Evolutionary conservation across 2,797 vertebrate species (phyloP).

Genomic region (Falco rusticolus): DNA sequence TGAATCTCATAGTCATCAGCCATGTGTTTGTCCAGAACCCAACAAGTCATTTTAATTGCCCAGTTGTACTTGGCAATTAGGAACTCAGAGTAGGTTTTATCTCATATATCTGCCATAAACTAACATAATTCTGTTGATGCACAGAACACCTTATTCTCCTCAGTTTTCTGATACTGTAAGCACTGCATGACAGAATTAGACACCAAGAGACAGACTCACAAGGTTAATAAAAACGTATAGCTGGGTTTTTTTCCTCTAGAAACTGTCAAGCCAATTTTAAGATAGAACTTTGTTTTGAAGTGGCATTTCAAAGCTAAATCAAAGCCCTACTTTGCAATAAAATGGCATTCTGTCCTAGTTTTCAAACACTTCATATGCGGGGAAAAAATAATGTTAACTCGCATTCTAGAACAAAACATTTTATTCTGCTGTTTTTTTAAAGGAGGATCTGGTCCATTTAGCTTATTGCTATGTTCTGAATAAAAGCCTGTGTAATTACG

Average conservation of each 20-base stretch:
- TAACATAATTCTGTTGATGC: background rate
- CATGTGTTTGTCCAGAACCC: background rate
- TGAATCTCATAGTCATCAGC: background rate
- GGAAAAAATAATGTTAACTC: background rate
- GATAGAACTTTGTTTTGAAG: background rate
- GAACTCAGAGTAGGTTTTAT: background rate
- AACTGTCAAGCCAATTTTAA: background rate
- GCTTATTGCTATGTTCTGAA: background rate
- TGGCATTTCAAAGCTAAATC: background rate
- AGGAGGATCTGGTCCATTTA: background rate
- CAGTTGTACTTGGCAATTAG: background rate
- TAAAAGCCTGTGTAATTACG: background rate
- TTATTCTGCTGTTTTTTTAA: background rate
- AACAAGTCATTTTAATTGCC: background rate
- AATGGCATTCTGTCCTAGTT: background rate
- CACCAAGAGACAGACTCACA: background rate
- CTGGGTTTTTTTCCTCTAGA: accelerated
- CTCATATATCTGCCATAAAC: background rate
- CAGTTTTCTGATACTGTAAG: background rate
- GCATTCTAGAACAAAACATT: background rate
- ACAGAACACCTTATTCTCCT: background rate
- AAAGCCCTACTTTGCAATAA: background rate
- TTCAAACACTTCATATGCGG: background rate
- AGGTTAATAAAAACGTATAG: background rate
- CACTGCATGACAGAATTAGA: background rate